Conservation (phyloP, 2,113 vertebrate species). For the Oryzias woworae region DNA sequence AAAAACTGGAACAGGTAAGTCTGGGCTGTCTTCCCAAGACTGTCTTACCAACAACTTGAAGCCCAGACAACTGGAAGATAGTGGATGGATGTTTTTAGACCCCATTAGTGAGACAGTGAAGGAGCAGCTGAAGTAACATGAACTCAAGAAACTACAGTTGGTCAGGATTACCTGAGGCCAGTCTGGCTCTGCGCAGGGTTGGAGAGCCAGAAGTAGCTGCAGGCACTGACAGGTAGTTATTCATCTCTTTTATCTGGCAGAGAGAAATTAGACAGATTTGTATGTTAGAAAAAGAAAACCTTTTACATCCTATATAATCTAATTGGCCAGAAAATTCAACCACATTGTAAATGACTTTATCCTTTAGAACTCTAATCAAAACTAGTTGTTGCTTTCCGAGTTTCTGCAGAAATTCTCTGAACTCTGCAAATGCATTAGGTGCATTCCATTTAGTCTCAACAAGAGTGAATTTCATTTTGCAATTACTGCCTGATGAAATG, state of each 20-base stretch:
- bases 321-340: background rate
- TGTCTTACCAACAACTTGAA: too few relatives aligned
- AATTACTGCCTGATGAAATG: slow-evolving; percentile 45
- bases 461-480: slow-evolving; percentile 33
- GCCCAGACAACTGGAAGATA: too few relatives aligned
- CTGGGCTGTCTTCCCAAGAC: too few relatives aligned
- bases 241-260: slow-evolving; percentile 79
- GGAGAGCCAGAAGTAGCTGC: slow-evolving; percentile 86
- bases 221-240: slow-evolving; percentile 92
- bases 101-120: background rate
- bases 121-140: too few relatives aligned
- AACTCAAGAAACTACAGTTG: background rate
- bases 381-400: slow-evolving; percentile 5
- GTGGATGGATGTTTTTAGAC: too few relatives aligned
- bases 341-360: slow-evolving; percentile 9
- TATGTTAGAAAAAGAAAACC: too few relatives aligned
- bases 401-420: slow-evolving; percentile 20
- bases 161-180: slow-evolving; percentile 87
- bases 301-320: background rate
- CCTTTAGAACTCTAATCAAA: slow-evolving; percentile 21
- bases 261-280: background rate
- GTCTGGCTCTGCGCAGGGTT: slow-evolving; percentile 87
- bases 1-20: too few relatives aligned
- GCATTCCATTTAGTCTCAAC: slow-evolving; percentile 28
- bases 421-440: slow-evolving; percentile 15